These are phyloP conservation scores for Julus scanicus DNA, from an alignment of 2,888 invertebrate species.

Conservation along the genomic window DNA sequence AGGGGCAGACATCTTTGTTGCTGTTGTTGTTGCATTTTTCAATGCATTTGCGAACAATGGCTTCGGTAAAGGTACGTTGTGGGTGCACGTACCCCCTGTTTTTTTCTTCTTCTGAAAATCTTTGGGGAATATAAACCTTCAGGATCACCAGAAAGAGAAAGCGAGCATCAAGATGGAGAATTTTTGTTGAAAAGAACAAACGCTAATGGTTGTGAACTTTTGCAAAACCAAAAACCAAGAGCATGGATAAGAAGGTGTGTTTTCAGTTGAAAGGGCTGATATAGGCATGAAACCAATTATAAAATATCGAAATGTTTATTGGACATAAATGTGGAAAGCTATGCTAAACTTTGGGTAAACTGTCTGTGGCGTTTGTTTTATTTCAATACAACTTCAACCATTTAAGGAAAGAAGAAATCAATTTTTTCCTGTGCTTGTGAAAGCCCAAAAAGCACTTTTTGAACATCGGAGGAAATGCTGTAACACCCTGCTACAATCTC, in stretches of 20 bases:
- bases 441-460: background rate
- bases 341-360: too few species aligned
- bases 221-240: background rate
- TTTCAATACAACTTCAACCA: background rate
- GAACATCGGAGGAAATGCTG: background rate
- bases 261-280: background rate
- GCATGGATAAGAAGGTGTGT: background rate
- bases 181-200: conserved; percentile 7
- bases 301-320: background rate
- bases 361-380: too few species aligned
- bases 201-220: background rate
- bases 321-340: background rate
- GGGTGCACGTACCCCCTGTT: conserved; percentile 18
- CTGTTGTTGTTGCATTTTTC: conserved; percentile 48
- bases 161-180: background rate
- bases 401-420: background rate
- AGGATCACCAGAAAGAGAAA: background rate
- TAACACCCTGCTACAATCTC: background rate
- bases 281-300: background rate
- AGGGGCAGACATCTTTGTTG: conserved; percentile 45
- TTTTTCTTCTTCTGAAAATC: background rate
- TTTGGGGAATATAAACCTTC: conserved; percentile 14
- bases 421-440: background rate
- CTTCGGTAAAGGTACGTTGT: conserved; percentile 49
- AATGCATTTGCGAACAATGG: conserved; percentile 40